These are phyloP conservation scores for Nanorana parkeri DNA, from an alignment of 2,113 vertebrate species.

Conservation along the genomic window DNA sequence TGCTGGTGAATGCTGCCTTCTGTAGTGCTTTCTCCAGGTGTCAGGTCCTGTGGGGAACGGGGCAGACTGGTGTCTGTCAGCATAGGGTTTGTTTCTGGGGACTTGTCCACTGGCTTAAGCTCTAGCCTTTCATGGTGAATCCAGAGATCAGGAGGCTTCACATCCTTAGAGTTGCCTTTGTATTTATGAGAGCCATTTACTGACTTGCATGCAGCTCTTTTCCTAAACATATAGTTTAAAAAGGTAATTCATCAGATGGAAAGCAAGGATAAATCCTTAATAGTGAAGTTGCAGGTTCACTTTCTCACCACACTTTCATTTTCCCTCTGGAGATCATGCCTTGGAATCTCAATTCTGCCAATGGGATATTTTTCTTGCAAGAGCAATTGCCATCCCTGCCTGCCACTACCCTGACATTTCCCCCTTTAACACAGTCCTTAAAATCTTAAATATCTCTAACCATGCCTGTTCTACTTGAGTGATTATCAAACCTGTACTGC, in stretches of 20 bases:
- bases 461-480: too few relatives aligned
- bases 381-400: too few relatives aligned
- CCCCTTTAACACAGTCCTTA: too few relatives aligned
- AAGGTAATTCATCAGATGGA: neutral
- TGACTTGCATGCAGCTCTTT: constrained; percentile 93
- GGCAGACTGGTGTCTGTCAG: constrained; percentile 97
- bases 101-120: constrained; percentile 96
- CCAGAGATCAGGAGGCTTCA: constrained; percentile 97
- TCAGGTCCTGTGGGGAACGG: constrained; percentile 94
- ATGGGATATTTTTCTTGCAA: too few relatives aligned
- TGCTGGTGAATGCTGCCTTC: constrained; percentile 91
- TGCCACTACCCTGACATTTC: too few relatives aligned
- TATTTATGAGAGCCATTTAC: constrained; percentile 96
- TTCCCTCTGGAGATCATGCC: too few relatives aligned
- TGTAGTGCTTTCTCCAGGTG: constrained; percentile 87
- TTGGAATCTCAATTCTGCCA: too few relatives aligned
- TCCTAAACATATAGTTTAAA: constrained; percentile 70
- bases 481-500: too few relatives aligned
- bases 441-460: too few relatives aligned
- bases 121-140: constrained; percentile 97
- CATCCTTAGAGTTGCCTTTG: constrained; percentile 96
- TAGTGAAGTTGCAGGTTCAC: too few relatives aligned
- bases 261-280: too few relatives aligned
- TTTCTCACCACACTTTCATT: too few relatives aligned
- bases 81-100: constrained; percentile 93